Evolutionary conservation across 2,797 vertebrate species (phyloP).

Genomic region (Scarus forsteni): DNA sequence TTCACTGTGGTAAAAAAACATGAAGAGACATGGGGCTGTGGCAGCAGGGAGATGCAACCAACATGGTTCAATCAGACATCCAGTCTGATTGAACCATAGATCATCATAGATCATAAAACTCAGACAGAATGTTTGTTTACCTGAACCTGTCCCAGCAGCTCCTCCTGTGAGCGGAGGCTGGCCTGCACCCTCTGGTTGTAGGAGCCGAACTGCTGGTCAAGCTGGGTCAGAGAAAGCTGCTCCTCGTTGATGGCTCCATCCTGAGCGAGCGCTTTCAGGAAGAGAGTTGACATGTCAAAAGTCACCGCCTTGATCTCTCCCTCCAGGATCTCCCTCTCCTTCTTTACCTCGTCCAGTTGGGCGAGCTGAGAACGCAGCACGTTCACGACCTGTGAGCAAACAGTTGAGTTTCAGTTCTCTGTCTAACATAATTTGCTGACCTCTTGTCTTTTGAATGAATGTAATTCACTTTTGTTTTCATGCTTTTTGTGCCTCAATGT

Average conservation of each 20-base stretch:
- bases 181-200: constrained; percentile 91
- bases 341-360: constrained; percentile 92
- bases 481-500: too few species aligned
- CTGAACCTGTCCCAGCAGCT: constrained; percentile 92
- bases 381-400: constrained; percentile 89
- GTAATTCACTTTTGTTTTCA: neutral
- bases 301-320: constrained; percentile 92
- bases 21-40: too few species aligned
- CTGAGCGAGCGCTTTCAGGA: constrained; percentile 92
- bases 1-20: too few species aligned
- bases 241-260: constrained; percentile 96
- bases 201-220: constrained; percentile 90
- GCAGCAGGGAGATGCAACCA: too few species aligned
- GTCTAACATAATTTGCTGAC: neutral
- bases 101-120: neutral
- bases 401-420: neutral
- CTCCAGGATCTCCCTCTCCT: constrained; percentile 92
- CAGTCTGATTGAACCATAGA: too few species aligned
- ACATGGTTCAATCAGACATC: too few species aligned
- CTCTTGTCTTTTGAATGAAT: constrained; percentile 1
- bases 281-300: constrained; percentile 94
- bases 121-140: constrained; percentile 66
- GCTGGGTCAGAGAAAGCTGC: constrained; percentile 89
- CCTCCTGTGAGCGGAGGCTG: constrained; percentile 91
- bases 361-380: constrained; percentile 90